Base-by-base conservation (phyloP, 2,113 vertebrate species). In the Halcyon malimbica region DNA sequence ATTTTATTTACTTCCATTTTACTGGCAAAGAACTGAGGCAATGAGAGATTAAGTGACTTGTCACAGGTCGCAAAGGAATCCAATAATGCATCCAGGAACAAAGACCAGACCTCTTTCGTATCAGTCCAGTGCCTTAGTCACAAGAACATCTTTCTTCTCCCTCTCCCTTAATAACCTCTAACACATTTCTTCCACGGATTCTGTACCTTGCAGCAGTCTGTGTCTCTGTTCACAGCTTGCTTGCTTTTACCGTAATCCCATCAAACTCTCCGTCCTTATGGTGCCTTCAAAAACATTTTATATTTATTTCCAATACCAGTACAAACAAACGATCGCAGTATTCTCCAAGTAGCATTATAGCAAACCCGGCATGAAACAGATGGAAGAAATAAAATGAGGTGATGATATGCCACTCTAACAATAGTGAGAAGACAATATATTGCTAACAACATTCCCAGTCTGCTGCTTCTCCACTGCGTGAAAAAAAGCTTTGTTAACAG, bases 371-470 rank as follows among this genome's bases (percentile, higher is more conserved):
- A 83, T 46, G 83, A 96, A 96, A 80, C 94, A 96, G 97, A 96
- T 95, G 96, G 96, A 92, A 96, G 82, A 92, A 95, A 96, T 95
- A 94, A 96, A 96, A 81, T 5, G 79, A 96, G 93, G 95, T 87
- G 92, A 96, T 87, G 87, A 93, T 92, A 83, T 64, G 90, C 94
- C 84, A 75, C 65, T 91, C 78, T 71, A 90, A 95, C 87, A 97
- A 95, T 81, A 89, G 89, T 13, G 31, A 85, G 84, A 96, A 93
- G 84, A 94, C 82, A 95, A 63, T 91, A 84, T 84, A 88, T 85
- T 87, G 74, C 83, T 86, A 95, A 90, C 82, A 91, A 51, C 81
- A 57, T 59, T 88, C 91, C 65, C 77, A 94, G 86, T 90, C 84
- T 96, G 89, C 84, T 94, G 68, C 87, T 92, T 89, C 75, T 95